Evolutionary conservation across 2,888 invertebrate genomes (phyloP), one percentile per base, ranked within the genome.

Genomic region (Chromoteleia sp.): DNA sequence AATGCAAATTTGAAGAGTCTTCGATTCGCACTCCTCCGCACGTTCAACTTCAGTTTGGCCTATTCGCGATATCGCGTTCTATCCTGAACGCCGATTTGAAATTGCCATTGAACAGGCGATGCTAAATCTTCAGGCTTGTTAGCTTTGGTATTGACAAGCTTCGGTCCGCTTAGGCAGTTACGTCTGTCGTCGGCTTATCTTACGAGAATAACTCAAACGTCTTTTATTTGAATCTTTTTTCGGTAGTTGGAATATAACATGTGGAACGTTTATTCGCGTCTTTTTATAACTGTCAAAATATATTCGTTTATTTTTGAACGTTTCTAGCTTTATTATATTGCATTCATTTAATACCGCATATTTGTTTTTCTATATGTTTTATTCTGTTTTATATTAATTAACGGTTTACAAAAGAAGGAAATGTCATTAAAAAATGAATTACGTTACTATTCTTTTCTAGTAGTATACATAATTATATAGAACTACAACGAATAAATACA

Each of bases 1-100:
- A 86, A 86, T 86, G 83, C 83, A 86, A 86, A 86, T 86, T 76
- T 83, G 65, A 84, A 79, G 82, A 71, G 79, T 76, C 68, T 61
- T 67, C 74, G 56, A 48, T 71, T 76, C 67, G 48, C 82, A 70
- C 77, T 61, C 73, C 21, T 67, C 50, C 71, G 36, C 74, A 59
- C 76, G 77, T 80, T 75, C 75, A 65, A 52, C 78, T 74, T 74
- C 56, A 65, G 73, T 54, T 61, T 67, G 52, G 68, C 68, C 76
- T 63, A 61, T 45, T 73, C 74, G 63, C 58, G 80, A 73, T 77
- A 59, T 54, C 65, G 56, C 68, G 70, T 39, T 52, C 59, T 61
- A 73, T 65, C 59, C 50, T 71, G 33, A 67, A 29, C 48, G 58
- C 45, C 45, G 50, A 75, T 75, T 75, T 75, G 50, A 75, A 75